Percentiles rank a stretch among this genome's conserved stretches.
These are phyloP conservation scores for Perca fluviatilis DNA, from an alignment of 2,113 vertebrate species.

Conservation along the genomic window DNA sequence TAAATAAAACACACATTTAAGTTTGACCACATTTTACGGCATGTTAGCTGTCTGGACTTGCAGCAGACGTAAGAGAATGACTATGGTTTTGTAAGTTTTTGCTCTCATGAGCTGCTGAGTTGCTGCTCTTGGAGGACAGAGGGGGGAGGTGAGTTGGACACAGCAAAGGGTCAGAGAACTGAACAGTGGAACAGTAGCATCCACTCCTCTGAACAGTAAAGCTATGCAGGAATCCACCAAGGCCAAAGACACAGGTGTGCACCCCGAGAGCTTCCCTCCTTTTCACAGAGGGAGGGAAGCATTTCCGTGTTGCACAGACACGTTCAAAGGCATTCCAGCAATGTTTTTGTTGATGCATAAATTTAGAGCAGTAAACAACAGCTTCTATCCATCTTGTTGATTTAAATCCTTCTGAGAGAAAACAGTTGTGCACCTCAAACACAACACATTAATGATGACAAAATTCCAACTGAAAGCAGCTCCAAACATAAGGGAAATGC, in stretches of 20 bases:
- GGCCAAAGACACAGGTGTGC: constrained; percentile 66
- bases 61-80: constrained; percentile 31
- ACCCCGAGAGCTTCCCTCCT: constrained; percentile 60
- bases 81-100: constrained; percentile 18
- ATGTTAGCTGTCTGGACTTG: constrained; percentile 37
- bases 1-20: constrained; percentile 50
- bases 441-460: constrained; percentile 7
- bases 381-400: constrained; percentile 21
- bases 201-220: constrained; percentile 33
- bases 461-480: constrained; percentile 5
- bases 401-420: constrained; percentile 36
- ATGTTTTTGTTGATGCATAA: constrained; percentile 66
- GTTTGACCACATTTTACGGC: constrained; percentile 40
- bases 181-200: constrained; percentile 23
- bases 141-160: constrained; percentile 11
- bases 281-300: constrained; percentile 34
- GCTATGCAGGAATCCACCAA: constrained; percentile 62
- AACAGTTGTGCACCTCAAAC: neutral
- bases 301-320: constrained; percentile 68
- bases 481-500: constrained; percentile 7
- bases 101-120: neutral
- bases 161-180: constrained; percentile 20
- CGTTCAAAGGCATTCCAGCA: constrained; percentile 77
- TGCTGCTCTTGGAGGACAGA: constrained; percentile 29
- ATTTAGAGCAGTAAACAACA: constrained; percentile 67